Evolutionary conservation across 2,888 invertebrate genomes (phyloP).

Genomic region (Cyclophora albipunctata): DNA sequence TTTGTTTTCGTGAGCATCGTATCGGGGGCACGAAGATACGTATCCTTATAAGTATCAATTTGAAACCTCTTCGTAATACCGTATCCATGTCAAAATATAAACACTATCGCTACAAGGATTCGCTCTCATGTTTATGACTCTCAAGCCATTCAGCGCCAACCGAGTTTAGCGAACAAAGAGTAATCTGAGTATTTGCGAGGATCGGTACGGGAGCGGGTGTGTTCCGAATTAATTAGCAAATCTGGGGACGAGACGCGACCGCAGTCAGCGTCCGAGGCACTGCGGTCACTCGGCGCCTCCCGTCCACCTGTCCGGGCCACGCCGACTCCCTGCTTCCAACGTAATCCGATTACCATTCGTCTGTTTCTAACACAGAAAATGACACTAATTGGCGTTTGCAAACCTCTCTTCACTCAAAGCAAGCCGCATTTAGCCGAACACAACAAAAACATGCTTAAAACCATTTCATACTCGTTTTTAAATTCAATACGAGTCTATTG

Average conservation of each 20-base stretch:
- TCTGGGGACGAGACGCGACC: conserved; percentile 43
- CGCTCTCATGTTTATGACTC: conserved; percentile 31
- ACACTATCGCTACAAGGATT: conserved; percentile 23
- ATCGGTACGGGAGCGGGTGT: conserved; percentile 28
- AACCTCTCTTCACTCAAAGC: conserved; percentile 20
- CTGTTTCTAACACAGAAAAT: conserved; percentile 36
- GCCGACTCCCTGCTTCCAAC: conserved; percentile 25
- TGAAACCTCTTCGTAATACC: too few species aligned
- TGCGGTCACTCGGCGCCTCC: conserved; percentile 28
- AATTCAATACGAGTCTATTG: neutral
- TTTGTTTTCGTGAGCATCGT: too few species aligned
- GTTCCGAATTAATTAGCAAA: conserved; percentile 57
- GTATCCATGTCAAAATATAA: neutral
- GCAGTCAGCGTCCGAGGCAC: conserved; percentile 32
- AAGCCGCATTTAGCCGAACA: conserved; percentile 16
- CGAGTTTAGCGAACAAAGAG: conserved; percentile 12
- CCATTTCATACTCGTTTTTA: neutral
- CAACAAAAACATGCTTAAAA: neutral
- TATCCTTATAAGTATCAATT: too few species aligned
- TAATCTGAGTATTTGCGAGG: conserved; percentile 17
- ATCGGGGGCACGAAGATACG: too few species aligned
- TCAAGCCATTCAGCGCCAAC: conserved; percentile 7
- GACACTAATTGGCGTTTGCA: conserved; percentile 31
- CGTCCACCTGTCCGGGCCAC: conserved; percentile 45
- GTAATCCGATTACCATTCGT: conserved; percentile 50